These are phyloP conservation scores for Macrotus californicus DNA, from an alignment of 2,113 vertebrate species.

Conservation along the genomic window DNA sequence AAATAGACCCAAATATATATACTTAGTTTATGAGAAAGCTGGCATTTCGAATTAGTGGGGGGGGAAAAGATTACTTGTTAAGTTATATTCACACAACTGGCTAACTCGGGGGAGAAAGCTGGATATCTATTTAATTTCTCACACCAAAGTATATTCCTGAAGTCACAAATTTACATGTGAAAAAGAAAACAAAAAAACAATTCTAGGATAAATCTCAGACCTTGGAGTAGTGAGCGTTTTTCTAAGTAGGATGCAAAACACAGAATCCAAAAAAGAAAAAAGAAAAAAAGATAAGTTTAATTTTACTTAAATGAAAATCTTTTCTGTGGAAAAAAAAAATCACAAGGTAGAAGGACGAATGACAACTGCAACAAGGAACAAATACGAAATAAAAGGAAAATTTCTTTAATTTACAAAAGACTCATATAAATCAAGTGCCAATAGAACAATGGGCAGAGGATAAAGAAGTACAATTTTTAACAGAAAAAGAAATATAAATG, in stretches of 20 bases:
- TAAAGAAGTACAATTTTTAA: not conserved
- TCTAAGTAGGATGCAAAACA: not conserved
- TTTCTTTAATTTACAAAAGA: not conserved
- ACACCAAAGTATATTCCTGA: not conserved
- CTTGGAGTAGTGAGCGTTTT: not conserved
- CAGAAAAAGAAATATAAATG: not conserved
- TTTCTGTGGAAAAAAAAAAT: constrained; percentile 25
- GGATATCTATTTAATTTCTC: not conserved
- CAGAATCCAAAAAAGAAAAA: not conserved
- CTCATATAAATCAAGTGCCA: not conserved
- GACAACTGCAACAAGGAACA: not conserved
- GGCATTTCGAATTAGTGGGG: constrained; percentile 10
- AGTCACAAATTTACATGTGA: not conserved
- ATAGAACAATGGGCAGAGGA: not conserved
- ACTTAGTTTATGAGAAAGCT: constrained; percentile 30
- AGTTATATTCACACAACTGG: not conserved
- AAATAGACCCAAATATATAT: not conserved
- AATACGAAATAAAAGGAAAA: not conserved
- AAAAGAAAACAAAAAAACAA: not conserved
- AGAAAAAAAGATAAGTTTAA: not conserved
- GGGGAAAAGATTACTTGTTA: not conserved
- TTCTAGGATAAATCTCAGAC: not conserved
- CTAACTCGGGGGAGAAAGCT: not conserved
- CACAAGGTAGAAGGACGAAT: not conserved
- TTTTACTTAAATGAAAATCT: constrained; percentile 24